Conservation (phyloP, 2,113 vertebrate genomes). For the Alosa alosa region DNA sequence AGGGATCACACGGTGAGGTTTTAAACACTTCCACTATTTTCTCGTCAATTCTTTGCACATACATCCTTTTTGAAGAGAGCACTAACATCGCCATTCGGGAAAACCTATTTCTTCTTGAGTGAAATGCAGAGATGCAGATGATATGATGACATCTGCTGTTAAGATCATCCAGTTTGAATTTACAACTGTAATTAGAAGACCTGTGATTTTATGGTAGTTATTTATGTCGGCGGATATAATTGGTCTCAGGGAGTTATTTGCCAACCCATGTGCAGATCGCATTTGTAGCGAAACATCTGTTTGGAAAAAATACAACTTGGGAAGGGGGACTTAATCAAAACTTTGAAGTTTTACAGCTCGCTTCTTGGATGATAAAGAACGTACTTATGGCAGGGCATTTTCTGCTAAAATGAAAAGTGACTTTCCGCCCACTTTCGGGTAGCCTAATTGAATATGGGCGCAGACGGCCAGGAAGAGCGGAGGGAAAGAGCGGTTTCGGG, state of each 20-base stretch:
- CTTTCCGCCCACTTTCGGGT: conserved; percentile 3
- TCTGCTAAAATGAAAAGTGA: conserved; percentile 35
- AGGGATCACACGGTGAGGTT: not conserved
- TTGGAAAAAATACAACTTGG: conserved; percentile 28
- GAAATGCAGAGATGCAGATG: not conserved
- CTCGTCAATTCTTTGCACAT: not conserved
- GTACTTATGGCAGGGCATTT: conserved; percentile 37
- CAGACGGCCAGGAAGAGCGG: not conserved
- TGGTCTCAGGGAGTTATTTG: conserved; percentile 47
- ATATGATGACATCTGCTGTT: conserved; percentile 46
- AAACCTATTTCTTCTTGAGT: not conserved
- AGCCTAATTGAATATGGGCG: not conserved
- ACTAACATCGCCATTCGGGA: not conserved
- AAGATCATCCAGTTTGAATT: conserved; percentile 52
- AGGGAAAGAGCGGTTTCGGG: not conserved
- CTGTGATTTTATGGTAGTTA: conserved; percentile 47
- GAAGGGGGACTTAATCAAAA: conserved; percentile 42
- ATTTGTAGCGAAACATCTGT: conserved; percentile 50
- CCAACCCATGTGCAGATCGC: conserved; percentile 49
- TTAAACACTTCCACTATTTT: not conserved
- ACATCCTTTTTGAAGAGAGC: not conserved
- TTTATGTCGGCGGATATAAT: conserved; percentile 50
- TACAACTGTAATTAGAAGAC: conserved; percentile 54
- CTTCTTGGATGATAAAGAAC: conserved; percentile 20
- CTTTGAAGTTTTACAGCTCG: conserved; percentile 31